Evolutionary conservation across 2,113 vertebrate species (phyloP), one percentile per base, ranked within the genome.

Genomic region (Nothoprocta perdicaria): DNA sequence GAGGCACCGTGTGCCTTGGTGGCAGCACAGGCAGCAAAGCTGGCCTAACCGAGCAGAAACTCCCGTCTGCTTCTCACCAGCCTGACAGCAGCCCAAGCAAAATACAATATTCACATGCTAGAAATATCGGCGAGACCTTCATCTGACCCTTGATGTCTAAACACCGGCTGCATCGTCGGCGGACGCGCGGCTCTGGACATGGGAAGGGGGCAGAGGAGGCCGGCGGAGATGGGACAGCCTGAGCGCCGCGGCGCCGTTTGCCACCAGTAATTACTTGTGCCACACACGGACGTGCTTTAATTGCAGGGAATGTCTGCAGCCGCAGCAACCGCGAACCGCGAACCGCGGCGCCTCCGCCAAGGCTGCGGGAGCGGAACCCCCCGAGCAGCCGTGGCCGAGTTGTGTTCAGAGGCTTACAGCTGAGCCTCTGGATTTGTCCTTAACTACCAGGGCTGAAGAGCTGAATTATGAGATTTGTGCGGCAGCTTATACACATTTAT

Each of bases 371-470:
- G 43, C 73, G 94, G 79, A 89, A 88, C 84, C 95, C 94, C 80
- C 78, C 90, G 94, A 33, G 12, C 19, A 53, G 69, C 89, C 68
- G 86, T 89, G 84, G 90, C 63, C 63, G 82, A 95, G 94, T 81
- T 82, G 63, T 92, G 93, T 94, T 88, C 88, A 72, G 94, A 96
- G 88, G 96, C 95, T 97, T 97, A 95, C 80, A 57, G 87, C 60
- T 96, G 96, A 97, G 95, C 69, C 95, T 89, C 52, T 78, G 95
- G 96, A 96, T 97, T 97, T 97, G 87, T 97, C 89, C 91, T 88
- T 61, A 94, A 87, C 96, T 88, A 61, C 80, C 69, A 90, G 92
- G 93, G 96, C 46, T 84, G 84, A 86, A 81, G 82, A 92, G 83
- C 77, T 68, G 93, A 96, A 96, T 96, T 96, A 96, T 82, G 76